These are phyloP conservation scores for Drusus annulatus DNA, from an alignment of 1,140 invertebrate genomes.

Conservation along the genomic window DNA sequence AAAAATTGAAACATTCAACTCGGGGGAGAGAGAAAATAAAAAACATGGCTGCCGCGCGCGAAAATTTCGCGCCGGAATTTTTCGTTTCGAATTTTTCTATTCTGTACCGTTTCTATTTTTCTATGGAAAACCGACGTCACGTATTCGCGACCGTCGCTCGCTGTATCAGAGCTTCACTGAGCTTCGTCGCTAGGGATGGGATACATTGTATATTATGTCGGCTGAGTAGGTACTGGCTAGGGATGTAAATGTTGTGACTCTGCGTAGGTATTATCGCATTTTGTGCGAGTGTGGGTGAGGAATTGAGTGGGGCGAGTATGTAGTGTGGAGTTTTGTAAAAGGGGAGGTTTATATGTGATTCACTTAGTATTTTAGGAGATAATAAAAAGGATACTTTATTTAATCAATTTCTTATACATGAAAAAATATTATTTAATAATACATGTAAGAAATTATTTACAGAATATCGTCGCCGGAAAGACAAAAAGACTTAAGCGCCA, in stretches of 20 bases:
- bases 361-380: too few relatives aligned
- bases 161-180: conserved; percentile 35
- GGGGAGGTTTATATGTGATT: neutral
- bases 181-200: conserved; percentile 9
- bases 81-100: conserved; percentile 1
- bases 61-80: conserved; percentile 28
- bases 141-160: conserved; percentile 30
- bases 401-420: too few relatives aligned
- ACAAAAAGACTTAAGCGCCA: too few relatives aligned
- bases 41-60: conserved; percentile 29
- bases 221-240: neutral
- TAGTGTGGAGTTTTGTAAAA: neutral
- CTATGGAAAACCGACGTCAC: conserved; percentile 17
- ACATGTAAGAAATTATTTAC: too few relatives aligned
- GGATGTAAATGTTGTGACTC: neutral
- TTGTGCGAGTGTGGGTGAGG: neutral
- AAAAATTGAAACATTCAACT: too few relatives aligned
- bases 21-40: neutral
- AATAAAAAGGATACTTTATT: too few relatives aligned
- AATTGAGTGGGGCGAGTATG: neutral
- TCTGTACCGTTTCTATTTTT: too few relatives aligned
- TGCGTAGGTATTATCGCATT: neutral
- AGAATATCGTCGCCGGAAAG: too few relatives aligned
- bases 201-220: too few relatives aligned
- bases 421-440: too few relatives aligned